These are phyloP conservation scores for Drosophila funebris DNA, from an alignment of 1,140 invertebrate genomes.

Conservation along the genomic window DNA sequence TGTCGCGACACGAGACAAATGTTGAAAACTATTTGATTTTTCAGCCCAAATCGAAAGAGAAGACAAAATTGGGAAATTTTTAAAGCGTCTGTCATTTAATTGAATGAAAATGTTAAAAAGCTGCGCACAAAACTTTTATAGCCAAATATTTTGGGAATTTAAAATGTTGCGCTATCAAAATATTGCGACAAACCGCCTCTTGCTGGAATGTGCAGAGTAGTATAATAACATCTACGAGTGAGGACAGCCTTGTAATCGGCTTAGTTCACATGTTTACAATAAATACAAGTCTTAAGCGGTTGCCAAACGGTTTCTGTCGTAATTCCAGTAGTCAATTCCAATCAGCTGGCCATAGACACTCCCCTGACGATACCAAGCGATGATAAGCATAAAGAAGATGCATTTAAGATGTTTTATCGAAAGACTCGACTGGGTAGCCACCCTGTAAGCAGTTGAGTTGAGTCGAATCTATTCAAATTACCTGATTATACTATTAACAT, in stretches of 20 bases:
- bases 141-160: constrained; percentile 67
- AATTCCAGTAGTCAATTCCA: constrained; percentile 40
- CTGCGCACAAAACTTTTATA: constrained; percentile 44
- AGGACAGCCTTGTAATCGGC: constrained; percentile 63
- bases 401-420: background rate
- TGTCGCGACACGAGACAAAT: constrained; percentile 38
- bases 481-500: too few species aligned
- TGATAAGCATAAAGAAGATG: constrained; percentile 23
- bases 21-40: constrained; percentile 57
- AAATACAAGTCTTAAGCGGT: constrained; percentile 12
- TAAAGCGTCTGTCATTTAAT: constrained; percentile 54
- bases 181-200: constrained; percentile 64
- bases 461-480: too few species aligned
- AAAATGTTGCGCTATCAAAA: constrained; percentile 60
- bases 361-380: constrained; percentile 7
- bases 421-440: background rate
- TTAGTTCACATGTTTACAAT: constrained; percentile 48
- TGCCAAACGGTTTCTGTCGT: constrained; percentile 36
- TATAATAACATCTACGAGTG: background rate
- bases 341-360: constrained; percentile 1
- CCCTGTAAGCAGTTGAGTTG: constrained; percentile 5
- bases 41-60: constrained; percentile 39
- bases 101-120: constrained; percentile 56
- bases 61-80: constrained; percentile 42
- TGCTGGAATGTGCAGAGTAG: background rate